These are phyloP conservation scores for Cryptosula pallasiana DNA, from an alignment of 2,888 invertebrate genomes.

Conservation along the genomic window DNA sequence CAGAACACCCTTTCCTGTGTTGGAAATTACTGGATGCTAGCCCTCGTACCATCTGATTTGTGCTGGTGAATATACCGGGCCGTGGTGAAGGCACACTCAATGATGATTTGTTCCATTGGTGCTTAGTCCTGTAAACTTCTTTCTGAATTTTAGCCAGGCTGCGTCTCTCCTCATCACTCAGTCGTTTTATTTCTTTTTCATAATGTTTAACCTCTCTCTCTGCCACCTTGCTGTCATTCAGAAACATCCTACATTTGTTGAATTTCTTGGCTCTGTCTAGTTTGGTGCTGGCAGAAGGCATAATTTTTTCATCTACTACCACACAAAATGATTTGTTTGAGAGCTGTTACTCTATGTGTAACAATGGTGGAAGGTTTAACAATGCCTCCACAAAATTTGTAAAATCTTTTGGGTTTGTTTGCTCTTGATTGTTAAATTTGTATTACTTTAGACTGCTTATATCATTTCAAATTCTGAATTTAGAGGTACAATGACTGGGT, in stretches of 20 bases:
- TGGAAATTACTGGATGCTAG: neutral
- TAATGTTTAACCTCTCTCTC: neutral
- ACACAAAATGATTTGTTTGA: too few species aligned
- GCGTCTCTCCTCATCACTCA: neutral
- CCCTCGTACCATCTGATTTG: neutral
- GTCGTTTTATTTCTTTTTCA: conserved; percentile 10
- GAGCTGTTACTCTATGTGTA: too few species aligned
- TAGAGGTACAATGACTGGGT: too few species aligned
- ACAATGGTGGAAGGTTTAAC: too few species aligned
- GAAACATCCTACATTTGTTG: neutral
- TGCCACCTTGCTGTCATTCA: neutral
- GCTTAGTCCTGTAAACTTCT: neutral
- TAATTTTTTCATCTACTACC: too few species aligned
- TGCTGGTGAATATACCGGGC: neutral
- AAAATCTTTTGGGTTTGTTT: too few species aligned
- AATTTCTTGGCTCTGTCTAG: neutral
- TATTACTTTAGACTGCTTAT: too few species aligned
- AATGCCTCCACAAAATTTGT: too few species aligned
- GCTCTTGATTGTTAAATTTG: too few species aligned
- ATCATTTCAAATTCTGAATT: too few species aligned
- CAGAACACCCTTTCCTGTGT: neutral
- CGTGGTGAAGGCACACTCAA: neutral
- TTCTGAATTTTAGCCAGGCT: neutral
- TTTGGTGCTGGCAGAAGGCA: neutral
- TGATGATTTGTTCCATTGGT: neutral